Conservation (phyloP, 1,140 invertebrate species). For the Drosophila santomea region DNA sequence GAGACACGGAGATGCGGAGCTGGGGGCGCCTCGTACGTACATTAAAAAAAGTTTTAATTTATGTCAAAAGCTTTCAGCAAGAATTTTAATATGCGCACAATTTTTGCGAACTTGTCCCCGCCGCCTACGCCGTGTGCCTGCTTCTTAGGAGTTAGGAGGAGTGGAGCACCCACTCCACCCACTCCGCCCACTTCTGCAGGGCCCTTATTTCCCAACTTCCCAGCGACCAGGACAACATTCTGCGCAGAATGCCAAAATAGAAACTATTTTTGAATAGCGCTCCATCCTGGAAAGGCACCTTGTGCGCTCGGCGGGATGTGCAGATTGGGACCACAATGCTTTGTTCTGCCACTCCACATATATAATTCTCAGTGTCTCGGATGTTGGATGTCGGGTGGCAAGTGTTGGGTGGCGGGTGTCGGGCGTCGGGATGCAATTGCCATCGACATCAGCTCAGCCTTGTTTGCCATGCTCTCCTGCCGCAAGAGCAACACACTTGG, state of each 20-base stretch:
- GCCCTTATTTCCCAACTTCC: not conserved
- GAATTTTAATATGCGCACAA: slow-evolving; percentile 84
- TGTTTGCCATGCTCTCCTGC: slow-evolving; percentile 3
- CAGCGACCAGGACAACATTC: not conserved
- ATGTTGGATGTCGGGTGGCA: too few relatives aligned
- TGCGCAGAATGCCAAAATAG: not conserved
- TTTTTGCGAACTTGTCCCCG: slow-evolving; percentile 72
- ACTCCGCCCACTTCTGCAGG: not conserved
- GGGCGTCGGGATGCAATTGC: not conserved
- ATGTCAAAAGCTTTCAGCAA: slow-evolving; percentile 84
- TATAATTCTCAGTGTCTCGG: not conserved
- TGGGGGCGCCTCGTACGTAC: slow-evolving; percentile 1
- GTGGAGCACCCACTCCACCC: not conserved
- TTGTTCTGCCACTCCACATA: too few relatives aligned
- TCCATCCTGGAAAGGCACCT: too few relatives aligned
- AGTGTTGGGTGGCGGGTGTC: too few relatives aligned
- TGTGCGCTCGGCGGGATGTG: not conserved
- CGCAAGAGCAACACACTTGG: not conserved
- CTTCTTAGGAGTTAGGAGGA: not conserved
- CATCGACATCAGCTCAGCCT: not conserved
- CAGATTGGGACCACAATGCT: not conserved
- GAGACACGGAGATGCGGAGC: not conserved
- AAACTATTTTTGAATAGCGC: not conserved
- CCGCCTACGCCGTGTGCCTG: not conserved
- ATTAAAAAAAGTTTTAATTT: slow-evolving; percentile 81